phyloP scores from a whole-genome alignment of 2,797 vertebrate genomes.

The Nothura maculosa region DNA sequence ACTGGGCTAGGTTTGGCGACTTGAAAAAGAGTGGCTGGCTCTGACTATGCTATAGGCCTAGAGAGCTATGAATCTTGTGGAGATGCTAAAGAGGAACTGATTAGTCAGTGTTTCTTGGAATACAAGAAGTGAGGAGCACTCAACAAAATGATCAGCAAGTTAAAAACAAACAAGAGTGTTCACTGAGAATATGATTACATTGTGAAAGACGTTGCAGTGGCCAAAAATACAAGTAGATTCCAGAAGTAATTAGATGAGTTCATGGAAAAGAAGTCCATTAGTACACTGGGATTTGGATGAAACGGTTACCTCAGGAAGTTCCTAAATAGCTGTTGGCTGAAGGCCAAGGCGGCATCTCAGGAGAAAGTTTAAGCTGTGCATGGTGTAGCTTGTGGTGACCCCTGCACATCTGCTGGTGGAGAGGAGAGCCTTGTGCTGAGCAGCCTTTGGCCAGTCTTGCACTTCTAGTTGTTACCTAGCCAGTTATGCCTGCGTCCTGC shows the following conservation, averaged over 20 bases:
- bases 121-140: neutral
- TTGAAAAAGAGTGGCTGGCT: neutral
- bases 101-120: constrained; percentile 5
- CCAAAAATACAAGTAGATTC: neutral
- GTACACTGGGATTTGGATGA: neutral
- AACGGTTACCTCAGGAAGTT: neutral
- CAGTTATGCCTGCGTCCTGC: neutral
- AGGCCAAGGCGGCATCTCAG: neutral
- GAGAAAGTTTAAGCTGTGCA: neutral
- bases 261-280: neutral
- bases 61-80: neutral
- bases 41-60: neutral
- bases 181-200: neutral
- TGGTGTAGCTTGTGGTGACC: neutral
- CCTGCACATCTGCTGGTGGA: neutral
- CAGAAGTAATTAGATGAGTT: neutral
- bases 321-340: neutral
- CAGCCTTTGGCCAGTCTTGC: neutral
- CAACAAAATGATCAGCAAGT: neutral
- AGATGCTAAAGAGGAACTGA: neutral
- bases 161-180: constrained; percentile 7
- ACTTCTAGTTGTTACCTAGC: neutral
- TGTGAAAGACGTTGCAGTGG: neutral
- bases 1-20: neutral
- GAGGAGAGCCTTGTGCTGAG: neutral